phyloP scores from a whole-genome alignment of 2,888 invertebrate species.

The Hypsopygia costalis region DNA sequence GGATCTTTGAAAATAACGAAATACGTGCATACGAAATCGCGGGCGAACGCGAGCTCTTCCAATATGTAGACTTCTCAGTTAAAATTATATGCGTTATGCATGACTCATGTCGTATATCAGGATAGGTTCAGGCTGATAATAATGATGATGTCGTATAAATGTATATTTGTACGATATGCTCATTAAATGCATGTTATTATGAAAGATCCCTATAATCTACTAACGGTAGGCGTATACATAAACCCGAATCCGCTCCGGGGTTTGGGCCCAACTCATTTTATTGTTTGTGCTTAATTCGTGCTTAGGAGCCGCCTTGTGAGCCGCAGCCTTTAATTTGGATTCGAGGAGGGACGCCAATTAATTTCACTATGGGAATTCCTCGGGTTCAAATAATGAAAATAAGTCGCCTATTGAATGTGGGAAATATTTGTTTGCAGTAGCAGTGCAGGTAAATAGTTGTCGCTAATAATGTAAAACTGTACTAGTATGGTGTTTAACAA shows the following conservation, averaged over 20 bases:
- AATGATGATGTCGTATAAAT: no score
- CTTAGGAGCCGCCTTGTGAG: conserved; percentile 31
- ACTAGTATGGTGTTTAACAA: no score
- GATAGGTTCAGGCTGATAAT: no score
- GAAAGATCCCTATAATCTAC: not conserved
- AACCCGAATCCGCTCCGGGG: conserved; percentile 12
- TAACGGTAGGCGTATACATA: conserved; percentile 6
- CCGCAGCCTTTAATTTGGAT: conserved; percentile 37
- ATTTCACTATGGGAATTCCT: conserved; percentile 29
- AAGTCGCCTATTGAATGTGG: conserved; percentile 1
- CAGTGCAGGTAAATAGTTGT: no score
- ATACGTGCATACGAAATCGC: no score
- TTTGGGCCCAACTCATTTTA: conserved; percentile 38
- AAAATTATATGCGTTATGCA: no score
- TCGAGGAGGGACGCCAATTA: conserved; percentile 31
- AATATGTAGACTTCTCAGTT: no score
- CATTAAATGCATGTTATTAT: not conserved
- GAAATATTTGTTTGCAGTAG: not conserved
- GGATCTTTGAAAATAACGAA: no score
- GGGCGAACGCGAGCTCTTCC: no score
- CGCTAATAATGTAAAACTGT: no score
- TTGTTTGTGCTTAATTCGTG: conserved; percentile 44
- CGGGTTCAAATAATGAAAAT: conserved; percentile 21
- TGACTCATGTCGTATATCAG: no score
- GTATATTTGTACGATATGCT: no score